phyloP scores from a whole-genome alignment of 2,888 invertebrate species.

The Tillus elongatus region DNA sequence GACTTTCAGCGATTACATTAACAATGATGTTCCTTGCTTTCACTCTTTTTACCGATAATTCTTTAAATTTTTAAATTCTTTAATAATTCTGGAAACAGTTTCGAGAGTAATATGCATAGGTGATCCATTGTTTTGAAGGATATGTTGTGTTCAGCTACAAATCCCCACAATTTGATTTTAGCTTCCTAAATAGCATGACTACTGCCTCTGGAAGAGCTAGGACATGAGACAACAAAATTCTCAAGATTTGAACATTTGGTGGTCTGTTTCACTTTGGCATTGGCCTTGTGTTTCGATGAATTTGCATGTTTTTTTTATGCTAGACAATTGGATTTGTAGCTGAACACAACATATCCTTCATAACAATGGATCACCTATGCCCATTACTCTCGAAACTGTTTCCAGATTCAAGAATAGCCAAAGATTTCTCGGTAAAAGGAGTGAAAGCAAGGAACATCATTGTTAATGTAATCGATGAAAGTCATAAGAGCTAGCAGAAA shows the following conservation, averaged over 20 bases:
- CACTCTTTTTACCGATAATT: constrained; percentile 13
- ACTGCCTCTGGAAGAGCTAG: too few relatives aligned
- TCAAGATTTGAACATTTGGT: too few relatives aligned
- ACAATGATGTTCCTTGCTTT: constrained; percentile 16
- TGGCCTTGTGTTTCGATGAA: too few relatives aligned
- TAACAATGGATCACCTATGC: constrained; percentile 17
- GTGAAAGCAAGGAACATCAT: constrained; percentile 16
- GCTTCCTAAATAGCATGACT: too few relatives aligned
- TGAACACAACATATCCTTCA: constrained; percentile 21
- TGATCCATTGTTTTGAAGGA: constrained; percentile 19
- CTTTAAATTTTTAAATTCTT: constrained; percentile 16
- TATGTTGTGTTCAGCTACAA: constrained; percentile 21
- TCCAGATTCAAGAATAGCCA: constrained; percentile 18
- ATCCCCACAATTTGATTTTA: too few relatives aligned
- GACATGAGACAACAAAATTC: too few relatives aligned
- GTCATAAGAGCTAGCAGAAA: constrained; percentile 7
- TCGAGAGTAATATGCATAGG: constrained; percentile 14
- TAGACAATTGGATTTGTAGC: constrained; percentile 20
- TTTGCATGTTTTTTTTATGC: too few relatives aligned
- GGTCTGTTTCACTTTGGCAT: too few relatives aligned
- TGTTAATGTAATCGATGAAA: constrained; percentile 16
- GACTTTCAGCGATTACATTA: constrained; percentile 15
- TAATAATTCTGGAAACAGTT: constrained; percentile 16
- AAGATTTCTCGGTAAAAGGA: constrained; percentile 13
- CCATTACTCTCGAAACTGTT: constrained; percentile 14